Base-by-base conservation (phyloP, 2,113 vertebrate species). In the Scytalopus superciliaris region DNA sequence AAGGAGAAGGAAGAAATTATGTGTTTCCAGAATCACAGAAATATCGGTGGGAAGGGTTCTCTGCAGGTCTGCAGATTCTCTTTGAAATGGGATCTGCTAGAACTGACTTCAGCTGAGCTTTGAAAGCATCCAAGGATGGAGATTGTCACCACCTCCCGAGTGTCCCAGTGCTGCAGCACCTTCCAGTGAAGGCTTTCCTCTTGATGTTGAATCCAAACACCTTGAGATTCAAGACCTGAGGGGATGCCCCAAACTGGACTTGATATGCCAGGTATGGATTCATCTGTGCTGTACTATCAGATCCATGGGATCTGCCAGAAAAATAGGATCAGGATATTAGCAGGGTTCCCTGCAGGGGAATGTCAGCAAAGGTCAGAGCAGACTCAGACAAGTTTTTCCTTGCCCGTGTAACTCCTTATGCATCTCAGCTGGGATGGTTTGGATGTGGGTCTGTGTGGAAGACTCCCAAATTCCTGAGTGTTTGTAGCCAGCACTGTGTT, bases 401-500 rank as follows among this genome's bases (percentile, higher is more conserved):
- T 84, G 39, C 52, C 55, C 0, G 0, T 70, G 30, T 73, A 91
- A 28, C 47, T 94, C 74, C 57, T 91, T 47, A 33, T 17, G 60
- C 50, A 40, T 87, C 85, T 94, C 80, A 92, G 44, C 52, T 93
- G 90, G 39, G 33, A 45, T 49, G 59, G 52, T 74, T 83, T 90
- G 85, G 56, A 77, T 78, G 63, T 74, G 68, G 93, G 75, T 90
- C 75, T 94, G 67, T 33, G 60, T 92, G 62, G 77, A 92, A 87
- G 44, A 19, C 40, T 86, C 76, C n/a, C 62, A 89, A 64, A 94
- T 91, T 84, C 81, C 69, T 93, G 72, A 80, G 49, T 39, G 35
- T 77, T 86, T 83, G 47, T 91, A 85, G 74, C 55, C 64, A 94
- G 68, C 37, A 52, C 56, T 70, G 30, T 94, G 75, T 96, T 96